These are phyloP conservation scores for Autographa gamma DNA, from an alignment of 2,888 invertebrate genomes.

Conservation along the genomic window DNA sequence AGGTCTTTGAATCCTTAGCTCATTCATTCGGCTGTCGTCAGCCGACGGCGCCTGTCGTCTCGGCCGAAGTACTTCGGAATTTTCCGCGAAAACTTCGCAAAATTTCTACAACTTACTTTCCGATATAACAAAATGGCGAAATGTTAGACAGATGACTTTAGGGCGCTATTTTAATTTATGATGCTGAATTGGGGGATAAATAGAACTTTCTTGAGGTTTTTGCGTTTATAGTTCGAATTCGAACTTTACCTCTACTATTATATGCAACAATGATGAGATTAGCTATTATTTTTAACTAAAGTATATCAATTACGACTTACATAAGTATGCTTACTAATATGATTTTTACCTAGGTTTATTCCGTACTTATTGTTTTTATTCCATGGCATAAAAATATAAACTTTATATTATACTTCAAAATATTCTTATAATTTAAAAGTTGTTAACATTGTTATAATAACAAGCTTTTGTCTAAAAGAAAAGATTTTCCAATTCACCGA, in stretches of 20 bases:
- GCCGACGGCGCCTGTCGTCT: slow-evolving; percentile 65
- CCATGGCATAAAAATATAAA: not conserved
- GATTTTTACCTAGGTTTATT: not conserved
- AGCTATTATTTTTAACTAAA: not conserved
- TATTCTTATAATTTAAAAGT: slow-evolving; percentile 41
- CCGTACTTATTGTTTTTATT: not conserved
- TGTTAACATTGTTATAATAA: slow-evolving; percentile 52
- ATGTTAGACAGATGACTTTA: slow-evolving; percentile 43
- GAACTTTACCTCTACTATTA: too few relatives aligned
- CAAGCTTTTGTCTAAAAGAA: slow-evolving; percentile 60
- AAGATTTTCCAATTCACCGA: slow-evolving; percentile 67
- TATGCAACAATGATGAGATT: not conserved
- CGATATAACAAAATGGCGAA: slow-evolving; percentile 53
- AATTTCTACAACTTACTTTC: slow-evolving; percentile 61
- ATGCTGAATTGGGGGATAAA: not conserved
- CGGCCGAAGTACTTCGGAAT: slow-evolving; percentile 58
- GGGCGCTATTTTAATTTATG: slow-evolving; percentile 10
- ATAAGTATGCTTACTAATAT: not conserved
- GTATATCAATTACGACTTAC: too few relatives aligned
- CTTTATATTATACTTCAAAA: not conserved
- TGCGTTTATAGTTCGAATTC: not conserved
- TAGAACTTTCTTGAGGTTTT: not conserved
- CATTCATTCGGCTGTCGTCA: slow-evolving; percentile 70
- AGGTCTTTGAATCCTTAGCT: slow-evolving; percentile 50
- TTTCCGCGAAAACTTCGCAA: slow-evolving; percentile 67